Evolutionary conservation across 2,888 invertebrate genomes (phyloP).

Genomic region (Acanthosepion pharaonis): DNA sequence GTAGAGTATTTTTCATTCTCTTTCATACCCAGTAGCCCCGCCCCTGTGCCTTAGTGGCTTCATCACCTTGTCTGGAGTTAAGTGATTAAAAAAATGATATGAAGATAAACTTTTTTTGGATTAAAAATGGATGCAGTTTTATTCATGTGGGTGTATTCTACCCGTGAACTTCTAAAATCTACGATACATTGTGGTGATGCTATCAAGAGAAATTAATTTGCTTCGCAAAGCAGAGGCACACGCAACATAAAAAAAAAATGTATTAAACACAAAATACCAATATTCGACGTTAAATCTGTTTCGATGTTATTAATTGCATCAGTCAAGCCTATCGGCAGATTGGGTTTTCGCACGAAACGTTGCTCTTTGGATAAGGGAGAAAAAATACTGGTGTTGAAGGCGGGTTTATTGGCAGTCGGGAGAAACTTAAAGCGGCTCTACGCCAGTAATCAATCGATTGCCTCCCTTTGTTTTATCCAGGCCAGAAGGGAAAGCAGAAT

Average conservation of each 20-base stretch:
- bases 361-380: not conserved
- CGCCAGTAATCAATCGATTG: not conserved
- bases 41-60: too few relatives aligned
- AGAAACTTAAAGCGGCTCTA: not conserved
- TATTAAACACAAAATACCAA: not conserved
- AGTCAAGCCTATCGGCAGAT: constrained; percentile 33
- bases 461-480: not conserved
- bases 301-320: not conserved
- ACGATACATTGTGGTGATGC: not conserved
- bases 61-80: too few relatives aligned
- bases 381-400: not conserved
- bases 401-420: not conserved
- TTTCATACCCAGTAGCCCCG: too few relatives aligned
- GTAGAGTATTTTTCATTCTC: too few relatives aligned
- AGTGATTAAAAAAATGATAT: too few relatives aligned
- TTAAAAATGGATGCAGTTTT: too few relatives aligned
- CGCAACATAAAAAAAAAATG: not conserved
- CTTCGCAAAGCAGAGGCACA: not conserved
- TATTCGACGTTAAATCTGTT: not conserved
- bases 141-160: not conserved
- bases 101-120: too few relatives aligned
- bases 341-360: not conserved
- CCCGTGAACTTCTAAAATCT: not conserved
- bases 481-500: not conserved
- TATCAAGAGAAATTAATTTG: not conserved